Conservation (phyloP, 1,140 invertebrate genomes). For the Maniola jurtina region DNA sequence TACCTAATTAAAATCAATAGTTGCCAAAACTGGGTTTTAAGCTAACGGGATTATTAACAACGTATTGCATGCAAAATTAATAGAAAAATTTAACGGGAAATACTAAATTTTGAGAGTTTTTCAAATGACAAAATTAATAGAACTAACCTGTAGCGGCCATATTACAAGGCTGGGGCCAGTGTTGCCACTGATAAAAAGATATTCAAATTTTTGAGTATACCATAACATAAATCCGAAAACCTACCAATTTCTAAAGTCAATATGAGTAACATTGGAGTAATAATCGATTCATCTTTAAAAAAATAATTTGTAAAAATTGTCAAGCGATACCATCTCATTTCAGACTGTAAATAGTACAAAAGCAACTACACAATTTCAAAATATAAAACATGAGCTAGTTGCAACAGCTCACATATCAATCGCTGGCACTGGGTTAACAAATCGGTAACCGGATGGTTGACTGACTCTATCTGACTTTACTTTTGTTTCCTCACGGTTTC, state of each 20-base stretch:
- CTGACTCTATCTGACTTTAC: no score
- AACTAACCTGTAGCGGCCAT: slow-evolving; percentile 79
- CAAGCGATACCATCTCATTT: neutral
- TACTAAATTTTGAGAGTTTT: slow-evolving; percentile 49
- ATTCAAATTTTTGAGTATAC: slow-evolving; percentile 18
- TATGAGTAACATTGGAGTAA: no score
- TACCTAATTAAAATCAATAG: slow-evolving; percentile 29
- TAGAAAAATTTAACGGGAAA: slow-evolving; percentile 43
- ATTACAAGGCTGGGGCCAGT: slow-evolving; percentile 73
- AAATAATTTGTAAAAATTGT: slow-evolving; percentile 2
- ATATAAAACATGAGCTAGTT: no score
- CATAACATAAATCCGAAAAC: slow-evolving; percentile 20
- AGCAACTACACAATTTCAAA: no score
- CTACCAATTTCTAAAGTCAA: slow-evolving; percentile 9
- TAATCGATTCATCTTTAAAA: slow-evolving; percentile 11
- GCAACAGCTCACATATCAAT: no score
- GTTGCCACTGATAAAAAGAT: slow-evolving; percentile 61
- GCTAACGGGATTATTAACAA: slow-evolving; percentile 24
- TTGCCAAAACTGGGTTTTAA: slow-evolving; percentile 28
- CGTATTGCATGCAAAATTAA: slow-evolving; percentile 40
- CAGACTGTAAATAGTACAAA: no score
- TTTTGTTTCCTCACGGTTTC: no score
- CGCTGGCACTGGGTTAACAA: no score
- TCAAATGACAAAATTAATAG: slow-evolving; percentile 73
- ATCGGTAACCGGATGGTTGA: no score